Evolutionary conservation across 2,797 vertebrate species (phyloP).

Genomic region (Propithecus perrieri): DNA sequence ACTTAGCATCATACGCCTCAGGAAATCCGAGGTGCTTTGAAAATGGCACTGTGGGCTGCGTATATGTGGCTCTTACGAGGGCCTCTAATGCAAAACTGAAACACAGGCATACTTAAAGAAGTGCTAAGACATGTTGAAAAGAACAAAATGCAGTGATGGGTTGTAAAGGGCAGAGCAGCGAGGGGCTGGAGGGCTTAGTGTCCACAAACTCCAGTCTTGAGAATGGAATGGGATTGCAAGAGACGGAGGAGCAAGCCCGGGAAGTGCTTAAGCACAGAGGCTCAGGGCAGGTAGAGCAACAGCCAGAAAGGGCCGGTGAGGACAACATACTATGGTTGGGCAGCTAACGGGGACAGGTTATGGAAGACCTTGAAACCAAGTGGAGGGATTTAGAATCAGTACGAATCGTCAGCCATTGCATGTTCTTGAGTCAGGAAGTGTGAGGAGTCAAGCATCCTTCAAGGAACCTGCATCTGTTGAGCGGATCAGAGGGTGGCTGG

Average conservation of each 20-base stretch:
- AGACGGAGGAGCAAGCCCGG: not conserved
- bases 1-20: not conserved
- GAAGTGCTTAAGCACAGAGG: not conserved
- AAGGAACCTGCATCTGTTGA: not conserved
- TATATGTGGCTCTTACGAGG: accelerated
- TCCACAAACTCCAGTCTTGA: not conserved
- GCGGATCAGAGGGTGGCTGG: not conserved
- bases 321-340: accelerated
- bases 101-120: not conserved
- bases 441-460: not conserved
- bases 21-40: not conserved
- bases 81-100: not conserved
- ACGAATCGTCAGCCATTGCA: not conserved
- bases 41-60: not conserved
- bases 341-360: not conserved
- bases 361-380: not conserved
- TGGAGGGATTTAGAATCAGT: not conserved
- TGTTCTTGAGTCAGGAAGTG: not conserved
- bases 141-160: not conserved
- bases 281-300: accelerated
- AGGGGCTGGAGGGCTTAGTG: not conserved
- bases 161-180: not conserved
- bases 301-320: not conserved
- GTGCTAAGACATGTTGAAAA: not conserved
- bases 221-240: too few relatives aligned